Conservation (phyloP, 2,113 vertebrate species). For the Cyphotilapia sp. region DNA sequence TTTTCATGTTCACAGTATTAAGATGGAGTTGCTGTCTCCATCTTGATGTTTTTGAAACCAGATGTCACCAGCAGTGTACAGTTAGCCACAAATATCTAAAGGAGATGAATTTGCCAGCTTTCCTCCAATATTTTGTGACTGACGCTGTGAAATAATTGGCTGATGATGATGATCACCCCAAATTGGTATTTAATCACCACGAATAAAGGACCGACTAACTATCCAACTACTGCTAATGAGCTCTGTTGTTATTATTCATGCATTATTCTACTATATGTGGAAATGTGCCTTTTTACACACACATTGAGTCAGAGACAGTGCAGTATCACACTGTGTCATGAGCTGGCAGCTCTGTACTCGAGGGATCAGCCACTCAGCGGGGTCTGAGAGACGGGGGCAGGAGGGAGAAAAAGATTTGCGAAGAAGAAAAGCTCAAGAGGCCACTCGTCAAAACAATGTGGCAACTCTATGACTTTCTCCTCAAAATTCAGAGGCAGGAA, state of each 20-base stretch:
- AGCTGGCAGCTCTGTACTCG: slow-evolving; percentile 3
- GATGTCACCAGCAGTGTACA: neutral
- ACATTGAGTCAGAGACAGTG: neutral
- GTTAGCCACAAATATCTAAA: neutral
- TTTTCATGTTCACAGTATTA: neutral
- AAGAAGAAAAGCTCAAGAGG: slow-evolving; percentile 24
- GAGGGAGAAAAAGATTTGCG: neutral
- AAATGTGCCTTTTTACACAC: neutral
- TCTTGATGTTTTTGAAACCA: neutral
- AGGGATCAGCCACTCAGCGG: slow-evolving; percentile 1
- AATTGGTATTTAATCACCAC: neutral
- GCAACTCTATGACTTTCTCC: neutral
- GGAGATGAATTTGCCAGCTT: neutral
- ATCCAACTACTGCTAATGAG: neutral
- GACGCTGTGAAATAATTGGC: neutral
- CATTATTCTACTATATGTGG: neutral
- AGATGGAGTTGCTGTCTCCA: neutral
- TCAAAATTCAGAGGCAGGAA: neutral
- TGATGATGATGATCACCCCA: neutral
- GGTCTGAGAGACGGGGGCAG: slow-evolving; percentile 6
- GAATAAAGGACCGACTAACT: neutral
- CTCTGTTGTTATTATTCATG: neutral
- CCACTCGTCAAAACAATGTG: slow-evolving; percentile 25
- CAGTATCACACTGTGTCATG: neutral
- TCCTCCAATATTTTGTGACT: neutral